Evolutionary conservation across 2,113 vertebrate species (phyloP).

Genomic region (Chaetura pelagica): DNA sequence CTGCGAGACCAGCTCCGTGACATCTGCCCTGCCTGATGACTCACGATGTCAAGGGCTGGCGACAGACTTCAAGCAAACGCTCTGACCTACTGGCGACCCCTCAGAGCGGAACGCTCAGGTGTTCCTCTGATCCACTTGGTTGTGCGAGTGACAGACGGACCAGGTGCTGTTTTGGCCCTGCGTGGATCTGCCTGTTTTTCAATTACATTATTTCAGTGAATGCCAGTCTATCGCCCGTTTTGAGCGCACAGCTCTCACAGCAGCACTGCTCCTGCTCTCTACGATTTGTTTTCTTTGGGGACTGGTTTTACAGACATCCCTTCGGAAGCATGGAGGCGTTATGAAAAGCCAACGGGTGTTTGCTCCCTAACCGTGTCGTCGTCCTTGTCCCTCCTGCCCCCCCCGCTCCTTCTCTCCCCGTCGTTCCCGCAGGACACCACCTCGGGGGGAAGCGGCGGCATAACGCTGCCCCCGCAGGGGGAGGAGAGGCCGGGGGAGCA

Average conservation of each 20-base stretch:
- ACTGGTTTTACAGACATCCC: neutral
- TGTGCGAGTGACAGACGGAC: neutral
- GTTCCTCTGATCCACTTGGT: neutral
- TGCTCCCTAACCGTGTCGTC: neutral
- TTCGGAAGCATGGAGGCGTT: rapidly evolving
- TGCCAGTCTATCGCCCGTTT: rapidly evolving
- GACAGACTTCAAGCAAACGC: neutral
- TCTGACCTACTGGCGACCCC: rapidly evolving
- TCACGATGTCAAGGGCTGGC: neutral
- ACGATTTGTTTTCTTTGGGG: rapidly evolving
- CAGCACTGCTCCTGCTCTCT: rapidly evolving
- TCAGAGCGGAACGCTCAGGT: neutral
- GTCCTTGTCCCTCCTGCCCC: no score
- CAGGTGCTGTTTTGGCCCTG: rapidly evolving
- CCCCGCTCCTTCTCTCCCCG: no score
- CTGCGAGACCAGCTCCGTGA: neutral
- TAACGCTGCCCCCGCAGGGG: no score
- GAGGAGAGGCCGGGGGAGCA: neutral
- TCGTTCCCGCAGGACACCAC: rapidly evolving
- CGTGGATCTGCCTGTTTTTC: neutral
- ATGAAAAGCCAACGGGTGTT: rapidly evolving
- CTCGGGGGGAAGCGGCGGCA: no score
- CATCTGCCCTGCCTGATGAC: neutral
- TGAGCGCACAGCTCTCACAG: rapidly evolving
- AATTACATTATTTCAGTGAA: neutral